phyloP scores from a whole-genome alignment of 2,888 invertebrate genomes.

The Agrochola circellaris region DNA sequence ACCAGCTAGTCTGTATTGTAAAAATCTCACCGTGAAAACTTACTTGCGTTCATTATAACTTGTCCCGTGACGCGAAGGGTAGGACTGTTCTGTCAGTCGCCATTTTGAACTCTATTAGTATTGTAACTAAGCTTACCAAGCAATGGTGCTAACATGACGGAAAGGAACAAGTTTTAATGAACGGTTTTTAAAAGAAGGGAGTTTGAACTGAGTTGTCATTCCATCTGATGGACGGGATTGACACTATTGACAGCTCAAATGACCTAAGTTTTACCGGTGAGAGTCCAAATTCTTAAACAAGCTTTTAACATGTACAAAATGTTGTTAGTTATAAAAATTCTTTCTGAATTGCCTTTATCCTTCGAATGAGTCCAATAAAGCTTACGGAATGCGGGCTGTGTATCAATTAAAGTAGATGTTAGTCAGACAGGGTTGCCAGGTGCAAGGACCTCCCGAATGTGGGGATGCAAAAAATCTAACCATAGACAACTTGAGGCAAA shows the following conservation, averaged over 20 bases:
- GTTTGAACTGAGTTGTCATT: background rate
- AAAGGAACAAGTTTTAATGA: no score
- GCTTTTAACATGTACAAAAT: conserved; percentile 38
- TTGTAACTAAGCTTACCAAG: no score
- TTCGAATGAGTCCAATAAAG: conserved; percentile 78
- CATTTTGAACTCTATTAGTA: no score
- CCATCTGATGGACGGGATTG: background rate
- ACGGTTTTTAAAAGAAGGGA: background rate
- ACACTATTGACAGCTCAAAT: background rate
- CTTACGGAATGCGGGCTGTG: conserved; percentile 82
- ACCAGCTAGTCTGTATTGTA: background rate
- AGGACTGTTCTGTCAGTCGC: no score
- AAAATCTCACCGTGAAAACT: background rate
- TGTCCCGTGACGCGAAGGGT: no score
- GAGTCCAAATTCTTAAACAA: no score
- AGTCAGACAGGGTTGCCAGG: conserved; percentile 76
- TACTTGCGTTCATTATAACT: background rate
- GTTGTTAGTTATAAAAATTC: conserved; percentile 76
- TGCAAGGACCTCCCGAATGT: conserved; percentile 34
- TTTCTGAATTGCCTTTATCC: conserved; percentile 72
- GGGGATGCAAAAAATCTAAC: conserved; percentile 22
- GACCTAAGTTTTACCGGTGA: background rate
- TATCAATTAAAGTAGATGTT: conserved; percentile 87
- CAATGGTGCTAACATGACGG: no score
- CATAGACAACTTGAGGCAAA: conserved; percentile 15